A percentile compares a stretch with the other conserved stretches of the same genome.
These are phyloP conservation scores for Phodopus roborovskii DNA, from an alignment of 2,113 vertebrate genomes.

Conservation along the genomic window DNA sequence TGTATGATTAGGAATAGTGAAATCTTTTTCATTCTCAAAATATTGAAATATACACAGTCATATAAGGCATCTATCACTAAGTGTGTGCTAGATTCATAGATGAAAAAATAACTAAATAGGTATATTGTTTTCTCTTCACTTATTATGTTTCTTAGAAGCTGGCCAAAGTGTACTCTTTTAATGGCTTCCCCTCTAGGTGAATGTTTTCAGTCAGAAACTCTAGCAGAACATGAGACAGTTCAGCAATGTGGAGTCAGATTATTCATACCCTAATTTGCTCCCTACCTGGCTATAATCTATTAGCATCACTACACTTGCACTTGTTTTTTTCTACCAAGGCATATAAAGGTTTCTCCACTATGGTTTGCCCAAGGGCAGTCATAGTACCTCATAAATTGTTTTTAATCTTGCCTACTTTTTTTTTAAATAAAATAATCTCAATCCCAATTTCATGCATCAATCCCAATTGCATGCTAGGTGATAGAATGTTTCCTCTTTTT, in stretches of 20 bases:
- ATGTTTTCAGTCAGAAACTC: not conserved
- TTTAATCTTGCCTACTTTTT: not conserved
- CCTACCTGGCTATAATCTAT: not conserved
- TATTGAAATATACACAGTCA: not conserved
- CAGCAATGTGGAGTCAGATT: not conserved
- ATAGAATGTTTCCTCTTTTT: not conserved
- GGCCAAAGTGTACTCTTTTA: not conserved
- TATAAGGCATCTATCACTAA: not conserved
- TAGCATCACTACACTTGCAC: not conserved
- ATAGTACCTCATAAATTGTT: not conserved
- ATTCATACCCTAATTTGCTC: not conserved
- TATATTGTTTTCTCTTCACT: not conserved
- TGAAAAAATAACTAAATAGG: accelerated
- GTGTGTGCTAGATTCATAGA: not conserved
- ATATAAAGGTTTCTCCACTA: not conserved
- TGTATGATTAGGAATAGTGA: not conserved
- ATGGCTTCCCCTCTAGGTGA: not conserved
- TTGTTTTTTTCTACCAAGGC: not conserved
- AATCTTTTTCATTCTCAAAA: not conserved
- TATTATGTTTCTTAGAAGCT: not conserved
- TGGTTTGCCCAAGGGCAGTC: not conserved
- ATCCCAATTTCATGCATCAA: not conserved
- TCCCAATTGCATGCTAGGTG: not conserved
- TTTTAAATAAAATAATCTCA: not conserved
- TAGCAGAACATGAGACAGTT: not conserved